A percentile compares a stretch with the other conserved stretches of the same genome.
phyloP scores from a whole-genome alignment of 2,797 vertebrate species.

The Chromobotia macracanthus region DNA sequence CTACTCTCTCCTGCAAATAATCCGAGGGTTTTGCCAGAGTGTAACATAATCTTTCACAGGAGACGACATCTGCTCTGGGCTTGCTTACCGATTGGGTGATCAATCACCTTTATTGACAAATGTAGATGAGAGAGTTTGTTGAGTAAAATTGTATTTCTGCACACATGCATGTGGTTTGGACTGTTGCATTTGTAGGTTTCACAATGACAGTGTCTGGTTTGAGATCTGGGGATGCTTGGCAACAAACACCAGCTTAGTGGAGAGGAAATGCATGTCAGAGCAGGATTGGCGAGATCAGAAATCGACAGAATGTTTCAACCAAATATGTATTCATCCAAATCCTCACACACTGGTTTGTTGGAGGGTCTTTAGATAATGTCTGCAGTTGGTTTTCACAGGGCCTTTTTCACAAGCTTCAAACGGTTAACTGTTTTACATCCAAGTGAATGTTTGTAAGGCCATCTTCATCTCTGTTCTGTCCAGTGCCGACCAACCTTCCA shows the following conservation, averaged over 20 bases:
- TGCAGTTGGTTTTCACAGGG: constrained; percentile 18
- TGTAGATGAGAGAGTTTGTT: constrained; percentile 49
- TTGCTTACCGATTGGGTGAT: constrained; percentile 49
- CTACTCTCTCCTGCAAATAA: constrained; percentile 40
- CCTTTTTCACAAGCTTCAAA: background rate
- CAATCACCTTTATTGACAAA: constrained; percentile 60
- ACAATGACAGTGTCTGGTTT: constrained; percentile 18
- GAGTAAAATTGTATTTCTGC: constrained; percentile 43
- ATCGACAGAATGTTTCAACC: constrained; percentile 43
- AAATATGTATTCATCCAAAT: constrained; percentile 25
- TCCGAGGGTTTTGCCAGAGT: constrained; percentile 19
- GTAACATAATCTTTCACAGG: constrained; percentile 50
- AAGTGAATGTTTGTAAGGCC: background rate
- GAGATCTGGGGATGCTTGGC: constrained; percentile 12
- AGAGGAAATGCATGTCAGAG: constrained; percentile 38
- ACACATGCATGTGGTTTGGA: constrained; percentile 24
- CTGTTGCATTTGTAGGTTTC: constrained; percentile 13
- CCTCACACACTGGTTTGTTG: constrained; percentile 29
- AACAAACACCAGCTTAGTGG: constrained; percentile 30
- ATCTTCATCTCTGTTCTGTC: background rate
- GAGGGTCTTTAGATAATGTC: background rate
- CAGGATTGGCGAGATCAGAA: constrained; percentile 49
- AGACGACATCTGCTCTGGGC: constrained; percentile 54
- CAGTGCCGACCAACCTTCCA: background rate
- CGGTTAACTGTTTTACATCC: background rate